Evolutionary conservation across 2,888 invertebrate genomes (phyloP).

Genomic region (Hypolimnas misippus): DNA sequence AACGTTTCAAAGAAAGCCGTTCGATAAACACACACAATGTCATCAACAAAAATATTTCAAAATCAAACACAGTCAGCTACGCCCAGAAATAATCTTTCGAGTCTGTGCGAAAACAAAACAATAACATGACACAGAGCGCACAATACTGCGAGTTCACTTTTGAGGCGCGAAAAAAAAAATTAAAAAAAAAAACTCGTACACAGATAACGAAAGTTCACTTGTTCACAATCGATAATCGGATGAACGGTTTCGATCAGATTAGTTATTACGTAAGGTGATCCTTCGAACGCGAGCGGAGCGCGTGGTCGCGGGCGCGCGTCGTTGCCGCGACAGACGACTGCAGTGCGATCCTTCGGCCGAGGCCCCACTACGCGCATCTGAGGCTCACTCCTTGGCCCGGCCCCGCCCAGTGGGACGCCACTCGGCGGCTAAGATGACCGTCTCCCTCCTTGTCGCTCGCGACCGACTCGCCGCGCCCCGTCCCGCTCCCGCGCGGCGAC

Average conservation of each 20-base stretch:
- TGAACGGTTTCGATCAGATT: constrained; percentile 70
- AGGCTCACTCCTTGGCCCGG: constrained; percentile 83
- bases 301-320: constrained; percentile 75
- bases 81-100: constrained; percentile 66
- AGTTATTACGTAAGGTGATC: constrained; percentile 79
- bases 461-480: constrained; percentile 51
- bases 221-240: constrained; percentile 79
- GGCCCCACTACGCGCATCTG: constrained; percentile 86
- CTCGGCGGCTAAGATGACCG: constrained; percentile 82
- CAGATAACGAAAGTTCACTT: constrained; percentile 68
- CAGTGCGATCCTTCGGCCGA: constrained; percentile 84
- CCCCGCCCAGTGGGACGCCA: constrained; percentile 86
- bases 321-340: constrained; percentile 81
- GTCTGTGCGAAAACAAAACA: constrained; percentile 54
- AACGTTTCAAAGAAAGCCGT: constrained; percentile 50
- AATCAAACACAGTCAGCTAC: constrained; percentile 63
- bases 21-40: constrained; percentile 55
- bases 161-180: constrained; percentile 42
- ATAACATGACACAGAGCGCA: constrained; percentile 55
- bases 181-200: constrained; percentile 30
- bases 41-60: constrained; percentile 55
- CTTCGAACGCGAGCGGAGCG: constrained; percentile 54
- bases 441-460: constrained; percentile 75
- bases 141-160: constrained; percentile 50
- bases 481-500: constrained; percentile 76